Evolutionary conservation across 2,113 vertebrate genomes (phyloP).

Genomic region (Coptodon bakossiorum): DNA sequence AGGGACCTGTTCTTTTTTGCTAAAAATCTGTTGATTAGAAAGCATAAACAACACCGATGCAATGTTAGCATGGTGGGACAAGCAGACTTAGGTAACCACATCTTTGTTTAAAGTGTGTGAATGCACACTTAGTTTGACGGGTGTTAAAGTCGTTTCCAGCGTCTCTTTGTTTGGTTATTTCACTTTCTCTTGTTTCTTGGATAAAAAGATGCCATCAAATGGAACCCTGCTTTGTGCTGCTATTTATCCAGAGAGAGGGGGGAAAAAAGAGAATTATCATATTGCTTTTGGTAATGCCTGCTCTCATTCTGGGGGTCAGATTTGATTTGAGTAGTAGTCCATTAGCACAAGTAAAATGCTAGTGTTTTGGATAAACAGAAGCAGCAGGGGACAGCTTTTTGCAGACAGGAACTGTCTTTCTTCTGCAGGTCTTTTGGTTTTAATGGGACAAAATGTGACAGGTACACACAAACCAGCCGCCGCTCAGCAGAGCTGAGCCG

Average conservation of each 20-base stretch:
- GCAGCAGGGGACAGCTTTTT: constrained; percentile 85
- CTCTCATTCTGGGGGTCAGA: constrained; percentile 89
- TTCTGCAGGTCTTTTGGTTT: constrained; percentile 83
- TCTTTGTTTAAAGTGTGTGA: constrained; percentile 2
- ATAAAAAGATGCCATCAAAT: constrained; percentile 79
- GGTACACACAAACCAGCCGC: constrained; percentile 70
- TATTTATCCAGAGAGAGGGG: constrained; percentile 67
- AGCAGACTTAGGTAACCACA: neutral
- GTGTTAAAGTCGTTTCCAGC: neutral
- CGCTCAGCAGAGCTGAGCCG: neutral
- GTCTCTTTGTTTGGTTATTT: neutral
- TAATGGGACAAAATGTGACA: constrained; percentile 87
- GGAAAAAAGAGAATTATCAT: constrained; percentile 78
- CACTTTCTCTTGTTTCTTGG: constrained; percentile 69
- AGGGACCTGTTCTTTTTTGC: neutral
- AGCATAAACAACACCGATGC: neutral
- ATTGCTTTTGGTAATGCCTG: constrained; percentile 79
- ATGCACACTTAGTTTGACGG: neutral
- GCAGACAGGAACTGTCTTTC: constrained; percentile 75
- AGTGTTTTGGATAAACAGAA: constrained; percentile 95
- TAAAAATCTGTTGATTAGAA: neutral
- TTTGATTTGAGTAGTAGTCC: constrained; percentile 93
- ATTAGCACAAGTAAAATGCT: constrained; percentile 82
- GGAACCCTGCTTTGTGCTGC: constrained; percentile 80
- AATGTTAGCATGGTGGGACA: neutral